Percentiles rank a stretch among this genome's conserved stretches.
Evolutionary conservation across 2,888 invertebrate species (phyloP).

Genomic region (Amblyteles armatorius): DNA sequence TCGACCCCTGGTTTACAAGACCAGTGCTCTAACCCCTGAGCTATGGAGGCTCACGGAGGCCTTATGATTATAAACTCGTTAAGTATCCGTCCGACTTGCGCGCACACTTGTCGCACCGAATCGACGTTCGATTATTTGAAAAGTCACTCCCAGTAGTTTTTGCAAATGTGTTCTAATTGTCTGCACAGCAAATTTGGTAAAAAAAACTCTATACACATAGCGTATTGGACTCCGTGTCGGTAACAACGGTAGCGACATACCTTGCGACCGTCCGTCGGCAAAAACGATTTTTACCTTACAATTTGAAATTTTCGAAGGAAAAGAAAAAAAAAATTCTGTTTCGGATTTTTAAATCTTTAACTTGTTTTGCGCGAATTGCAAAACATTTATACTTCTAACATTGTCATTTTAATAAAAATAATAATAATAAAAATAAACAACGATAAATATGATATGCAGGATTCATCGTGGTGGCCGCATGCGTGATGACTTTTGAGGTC

Average conservation of each 20-base stretch:
- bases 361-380: background rate
- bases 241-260: background rate
- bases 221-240: background rate
- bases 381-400: background rate
- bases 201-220: background rate
- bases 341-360: no score
- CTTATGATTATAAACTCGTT: constrained; percentile 34
- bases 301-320: background rate
- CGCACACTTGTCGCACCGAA: background rate
- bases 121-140: background rate
- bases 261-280: constrained; percentile 4
- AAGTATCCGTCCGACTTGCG: background rate
- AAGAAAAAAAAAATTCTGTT: background rate
- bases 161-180: background rate
- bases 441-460: constrained; percentile 85
- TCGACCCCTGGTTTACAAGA: constrained; percentile 86
- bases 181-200: background rate
- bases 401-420: background rate
- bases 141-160: constrained; percentile 3
- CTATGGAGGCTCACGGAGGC: constrained; percentile 85
- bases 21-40: constrained; percentile 86
- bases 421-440: background rate
- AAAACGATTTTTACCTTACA: background rate
- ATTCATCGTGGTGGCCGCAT: constrained; percentile 98
- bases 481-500: constrained; percentile 99